Base-by-base conservation (phyloP, 2,797 vertebrate genomes). In the Loriculus beryllinus region DNA sequence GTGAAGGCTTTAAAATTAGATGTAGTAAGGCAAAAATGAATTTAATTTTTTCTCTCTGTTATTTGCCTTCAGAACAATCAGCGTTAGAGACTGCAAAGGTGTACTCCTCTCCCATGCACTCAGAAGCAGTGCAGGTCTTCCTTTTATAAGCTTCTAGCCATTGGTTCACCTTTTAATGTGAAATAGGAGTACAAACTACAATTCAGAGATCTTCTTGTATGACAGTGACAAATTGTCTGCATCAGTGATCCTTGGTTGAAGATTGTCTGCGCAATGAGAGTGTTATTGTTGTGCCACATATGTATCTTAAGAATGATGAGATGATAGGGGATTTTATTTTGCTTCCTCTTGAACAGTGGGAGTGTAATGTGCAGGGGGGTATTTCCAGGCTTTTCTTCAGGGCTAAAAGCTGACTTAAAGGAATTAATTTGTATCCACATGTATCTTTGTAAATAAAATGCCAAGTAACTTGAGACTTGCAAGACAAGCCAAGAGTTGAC, bases 71-170 rank as follows among this genome's bases (percentile, higher is more conserved):
- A 33, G 29, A 80, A 8, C 39, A 63, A 28, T 63, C 60, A 59
- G 19, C 8, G 62, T 78, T 88, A 70, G 10, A 71, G 21, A 6
- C 9, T 67, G 4, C n/a, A 56, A 81, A 4, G 4, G 22, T 8
- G 4, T 65, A 8, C 21, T 64, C 71, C 18, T 82, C 23, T 75
- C 33, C 18, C 0, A 0, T 3, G 8, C 0, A 1, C 31, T 77
- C 17, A 59, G 59, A 59, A 68, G 33, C 17, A 54, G 9, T 8
- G 22, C 40, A 48, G 52, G 14, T 83, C 37, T 68, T 45, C 10
- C 33, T 48, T 37, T 8, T 42, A 10, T 31, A 57, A 94, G 28
- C 21, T 54, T 85, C 37, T 22, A 67, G 56, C 29, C 29, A 31
- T n/a, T 67, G 37, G 12, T 77, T 62, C 33, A 20, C 8, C 6